Base-by-base conservation (phyloP, 2,888 invertebrate species). In the Andrena flavipes region DNA sequence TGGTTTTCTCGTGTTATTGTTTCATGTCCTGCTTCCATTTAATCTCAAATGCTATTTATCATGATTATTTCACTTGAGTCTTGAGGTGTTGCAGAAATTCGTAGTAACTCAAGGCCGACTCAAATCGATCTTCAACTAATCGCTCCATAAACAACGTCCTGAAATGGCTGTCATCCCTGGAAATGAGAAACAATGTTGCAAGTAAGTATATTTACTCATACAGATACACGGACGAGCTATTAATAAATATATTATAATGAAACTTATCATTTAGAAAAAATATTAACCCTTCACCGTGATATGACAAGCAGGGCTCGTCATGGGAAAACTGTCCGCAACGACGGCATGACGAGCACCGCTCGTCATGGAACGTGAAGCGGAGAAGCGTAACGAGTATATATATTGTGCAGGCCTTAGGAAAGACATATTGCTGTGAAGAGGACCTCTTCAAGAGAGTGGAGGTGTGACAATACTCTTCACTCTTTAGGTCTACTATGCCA, bases 11-110 rank as follows among this genome's bases (percentile, higher is more conserved):
- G 8, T 68, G 54, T 69, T 30, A 67, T 23, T 42, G 68, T 74
- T 51, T 29, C 54, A 51, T 30, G 51, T 35, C 60, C 23, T 63
- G n/a, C n/a, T 77, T 81, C 70, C 30, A 16, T 72, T 59, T 59
- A 71, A 60, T 10, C 33, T 29, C 64, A n/a, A 23, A 49, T 54
- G 20, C 8, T 48, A 74, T 62, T 60, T 23, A 54, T 69, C 62
- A 63, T 81, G 74, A 89, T 84, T 97, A 98, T 96, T 98, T 98
- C 94, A 98, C 96, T 95, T 98, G 97, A 91, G 96, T 96, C 94
- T 98, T 97, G 90, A 98, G 95, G 95, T 99, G 98, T 94, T 99
- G 99, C 94, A 99, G 95, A 95, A 99, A 99, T 96, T 99, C 99
- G 94, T 98, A 98, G 95, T 99, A 99, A 88, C 99, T 98, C 95